Evolutionary conservation across 1,140 invertebrate genomes (phyloP), one percentile per base, ranked within the genome.

Genomic region (Drosophila aff.): DNA sequence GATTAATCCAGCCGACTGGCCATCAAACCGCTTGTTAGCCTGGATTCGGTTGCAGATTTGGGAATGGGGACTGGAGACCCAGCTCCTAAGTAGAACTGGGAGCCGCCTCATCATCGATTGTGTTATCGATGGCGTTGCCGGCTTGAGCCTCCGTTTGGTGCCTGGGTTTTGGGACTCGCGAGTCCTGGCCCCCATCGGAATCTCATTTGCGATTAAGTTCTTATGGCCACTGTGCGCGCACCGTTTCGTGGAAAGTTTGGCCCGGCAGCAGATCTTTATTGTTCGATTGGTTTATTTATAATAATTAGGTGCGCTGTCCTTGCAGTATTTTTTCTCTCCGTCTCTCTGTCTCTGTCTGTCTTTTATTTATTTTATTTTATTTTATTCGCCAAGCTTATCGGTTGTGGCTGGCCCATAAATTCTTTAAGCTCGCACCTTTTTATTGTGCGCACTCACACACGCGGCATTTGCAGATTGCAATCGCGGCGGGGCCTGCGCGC

Each of bases 251-350:
- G 85, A 90, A 90, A 90, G 79, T 90, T 40, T 85, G 85, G 67
- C 58, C 68, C 8, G 15, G 21, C 28, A 74, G 53, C 87, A 90
- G 91, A 92, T 92, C 87, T 92, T 92, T 92, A 92, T 92, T 92
- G 87, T 90, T 82, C 87, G 91, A 92, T 92, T 92, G 91, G 91
- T 92, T 92, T 92, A 92, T 92, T 92, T 92, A 92, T 92, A 92
- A 92, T 92, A 92, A 92, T 92, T 92, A 92, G 91, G 91, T 92
- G 87, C 86, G 77, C 91, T 90, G 80, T 86, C 59, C 61, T 53
- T 65, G 49, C 38, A 23, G n/a, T 36, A 36, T 21, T 40, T 40
- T 28, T 36, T 8, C 31, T 36, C 18, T 55, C 7, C 9, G 15
- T 33, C 31, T 49, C 21, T 6, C 18, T 26, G 4, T 26, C 4